Evolutionary conservation across 2,113 vertebrate genomes (phyloP).

Genomic region (Cercocebus atys): DNA sequence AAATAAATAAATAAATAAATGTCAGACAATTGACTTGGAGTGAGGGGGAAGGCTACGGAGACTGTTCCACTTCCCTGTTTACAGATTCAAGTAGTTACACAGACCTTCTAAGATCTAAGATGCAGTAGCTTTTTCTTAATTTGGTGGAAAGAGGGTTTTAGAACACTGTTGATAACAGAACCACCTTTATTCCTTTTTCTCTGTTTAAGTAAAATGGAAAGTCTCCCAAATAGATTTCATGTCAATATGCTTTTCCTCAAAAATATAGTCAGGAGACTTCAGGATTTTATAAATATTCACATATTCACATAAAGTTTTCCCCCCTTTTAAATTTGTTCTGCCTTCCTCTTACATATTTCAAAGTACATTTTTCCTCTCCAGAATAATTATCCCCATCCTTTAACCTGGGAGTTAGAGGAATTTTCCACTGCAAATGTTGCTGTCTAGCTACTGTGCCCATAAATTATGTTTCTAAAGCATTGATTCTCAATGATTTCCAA

Average conservation of each 20-base stretch:
- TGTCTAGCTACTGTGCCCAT: slow-evolving; percentile 23
- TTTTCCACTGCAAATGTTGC: slow-evolving; percentile 50
- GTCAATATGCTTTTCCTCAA: not conserved
- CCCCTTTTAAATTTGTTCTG: not conserved
- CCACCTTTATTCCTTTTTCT: not conserved
- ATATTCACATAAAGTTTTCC: not conserved
- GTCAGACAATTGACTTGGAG: slow-evolving; percentile 36
- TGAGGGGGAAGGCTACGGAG: not conserved
- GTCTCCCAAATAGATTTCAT: not conserved
- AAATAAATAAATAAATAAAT: not conserved
- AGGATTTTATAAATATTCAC: slow-evolving; percentile 59
- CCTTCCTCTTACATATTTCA: slow-evolving; percentile 59
- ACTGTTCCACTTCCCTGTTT: not conserved
- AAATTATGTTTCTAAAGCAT: slow-evolving; percentile 61
- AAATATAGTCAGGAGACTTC: slow-evolving; percentile 6
- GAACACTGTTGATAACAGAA: not conserved
- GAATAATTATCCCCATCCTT: slow-evolving; percentile 27
- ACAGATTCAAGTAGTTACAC: slow-evolving; percentile 30
- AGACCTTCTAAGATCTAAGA: slow-evolving; percentile 9
- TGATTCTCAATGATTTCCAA: slow-evolving; percentile 57
- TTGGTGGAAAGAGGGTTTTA: not conserved
- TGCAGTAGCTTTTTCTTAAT: slow-evolving; percentile 35
- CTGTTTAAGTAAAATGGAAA: slow-evolving; percentile 49
- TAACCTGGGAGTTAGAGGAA: slow-evolving; percentile 38
- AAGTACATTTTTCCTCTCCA: slow-evolving; percentile 54